A percentile compares a stretch with the other conserved stretches of the same genome.
These are phyloP conservation scores for Marmota flaviventris DNA, from an alignment of 2,113 vertebrate species.

Conservation along the genomic window DNA sequence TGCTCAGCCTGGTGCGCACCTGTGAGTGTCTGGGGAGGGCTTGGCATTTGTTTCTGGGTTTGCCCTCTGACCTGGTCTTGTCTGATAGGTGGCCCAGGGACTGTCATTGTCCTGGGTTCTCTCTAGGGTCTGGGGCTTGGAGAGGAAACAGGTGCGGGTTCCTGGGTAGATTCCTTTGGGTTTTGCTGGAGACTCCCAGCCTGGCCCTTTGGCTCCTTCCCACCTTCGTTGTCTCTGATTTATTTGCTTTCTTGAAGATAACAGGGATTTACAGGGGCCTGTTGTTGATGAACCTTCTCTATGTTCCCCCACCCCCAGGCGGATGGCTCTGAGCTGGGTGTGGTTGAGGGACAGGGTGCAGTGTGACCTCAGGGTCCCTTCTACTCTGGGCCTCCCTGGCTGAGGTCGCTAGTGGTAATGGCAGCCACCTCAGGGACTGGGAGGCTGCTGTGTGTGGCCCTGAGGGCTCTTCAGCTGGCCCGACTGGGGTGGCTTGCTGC, in stretches of 20 bases:
- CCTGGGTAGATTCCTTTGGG: background rate
- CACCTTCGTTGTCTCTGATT: background rate
- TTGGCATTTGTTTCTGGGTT: background rate
- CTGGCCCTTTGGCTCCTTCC: no score
- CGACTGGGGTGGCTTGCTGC: background rate
- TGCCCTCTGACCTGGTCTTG: background rate
- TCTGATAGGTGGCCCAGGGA: background rate
- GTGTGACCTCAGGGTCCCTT: no score
- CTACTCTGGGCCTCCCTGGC: no score
- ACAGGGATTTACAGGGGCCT: background rate
- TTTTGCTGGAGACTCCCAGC: background rate
- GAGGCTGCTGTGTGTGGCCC: background rate
- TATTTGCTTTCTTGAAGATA: background rate
- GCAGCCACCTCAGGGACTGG: background rate
- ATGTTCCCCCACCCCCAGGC: no score
- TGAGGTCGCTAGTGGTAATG: background rate
- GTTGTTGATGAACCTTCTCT: background rate
- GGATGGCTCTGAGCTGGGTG: rapidly evolving
- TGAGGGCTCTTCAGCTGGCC: background rate
- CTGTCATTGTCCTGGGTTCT: background rate
- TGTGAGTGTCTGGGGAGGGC: background rate
- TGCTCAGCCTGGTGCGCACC: background rate
- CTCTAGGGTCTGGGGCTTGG: background rate
- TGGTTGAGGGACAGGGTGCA: no score
- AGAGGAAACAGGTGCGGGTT: background rate